phyloP scores from a whole-genome alignment of 2,113 vertebrate species.

The Anser cygnoides region DNA sequence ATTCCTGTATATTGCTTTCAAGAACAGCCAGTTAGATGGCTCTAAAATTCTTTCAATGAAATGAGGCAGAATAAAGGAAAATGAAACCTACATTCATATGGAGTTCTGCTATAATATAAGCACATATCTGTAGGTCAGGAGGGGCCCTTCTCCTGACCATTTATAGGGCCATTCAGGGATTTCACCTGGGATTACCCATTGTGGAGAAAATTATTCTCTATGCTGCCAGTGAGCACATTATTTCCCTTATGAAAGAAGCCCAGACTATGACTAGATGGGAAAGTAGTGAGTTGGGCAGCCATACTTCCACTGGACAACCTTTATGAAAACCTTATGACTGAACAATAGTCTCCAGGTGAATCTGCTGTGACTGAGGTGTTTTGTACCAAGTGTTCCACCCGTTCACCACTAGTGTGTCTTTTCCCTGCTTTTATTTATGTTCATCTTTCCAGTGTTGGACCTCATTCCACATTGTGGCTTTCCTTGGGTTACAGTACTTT shows the following conservation, averaged over 20 bases:
- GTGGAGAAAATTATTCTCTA: not conserved
- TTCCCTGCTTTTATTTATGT: not conserved
- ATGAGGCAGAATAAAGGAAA: not conserved
- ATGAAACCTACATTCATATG: not conserved
- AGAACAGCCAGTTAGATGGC: not conserved
- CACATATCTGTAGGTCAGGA: not conserved
- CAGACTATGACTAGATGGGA: not conserved
- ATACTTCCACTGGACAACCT: not conserved
- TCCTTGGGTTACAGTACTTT: not conserved
- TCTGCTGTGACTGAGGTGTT: not conserved
- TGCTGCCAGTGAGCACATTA: rapidly evolving
- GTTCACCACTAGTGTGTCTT: not conserved
- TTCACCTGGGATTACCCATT: not conserved
- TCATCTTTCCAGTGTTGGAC: not conserved
- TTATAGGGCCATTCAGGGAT: not conserved
- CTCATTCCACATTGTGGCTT: not conserved
- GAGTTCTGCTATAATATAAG: not conserved
- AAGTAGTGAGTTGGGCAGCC: rapidly evolving
- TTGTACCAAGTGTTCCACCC: not conserved
- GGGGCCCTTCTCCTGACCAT: not conserved
- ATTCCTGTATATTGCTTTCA: not conserved
- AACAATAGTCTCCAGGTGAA: not conserved
- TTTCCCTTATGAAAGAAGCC: not conserved
- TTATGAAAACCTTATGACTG: not conserved
- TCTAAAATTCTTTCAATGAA: not conserved